Conservation (phyloP, 1,140 invertebrate genomes). For the Hesperophylax magnus region DNA sequence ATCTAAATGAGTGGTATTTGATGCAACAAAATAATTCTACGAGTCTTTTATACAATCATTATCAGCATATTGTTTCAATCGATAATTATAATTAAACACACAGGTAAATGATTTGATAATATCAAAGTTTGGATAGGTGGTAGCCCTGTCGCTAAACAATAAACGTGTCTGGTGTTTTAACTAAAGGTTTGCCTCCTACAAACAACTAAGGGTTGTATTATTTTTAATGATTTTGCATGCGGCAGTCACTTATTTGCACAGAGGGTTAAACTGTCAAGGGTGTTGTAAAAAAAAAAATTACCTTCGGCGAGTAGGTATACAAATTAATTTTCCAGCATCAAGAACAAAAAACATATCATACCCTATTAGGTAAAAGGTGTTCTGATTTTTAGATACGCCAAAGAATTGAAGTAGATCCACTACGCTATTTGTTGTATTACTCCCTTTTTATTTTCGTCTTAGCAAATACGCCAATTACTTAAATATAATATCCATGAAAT, state of each 20-base stretch:
- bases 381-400: no score
- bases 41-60: no score
- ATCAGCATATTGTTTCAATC: no score
- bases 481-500: no score
- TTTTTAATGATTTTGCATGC: constrained; percentile 24
- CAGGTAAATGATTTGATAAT: no score
- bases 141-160: not conserved
- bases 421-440: no score
- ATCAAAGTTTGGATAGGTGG: not conserved
- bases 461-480: no score
- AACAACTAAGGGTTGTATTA: not conserved
- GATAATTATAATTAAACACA: no score
- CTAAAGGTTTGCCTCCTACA: constrained; percentile 18
- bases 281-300: not conserved
- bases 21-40: no score
- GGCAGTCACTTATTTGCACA: not conserved
- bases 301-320: not conserved
- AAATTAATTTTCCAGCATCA: not conserved
- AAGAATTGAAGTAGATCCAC: no score
- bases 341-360: not conserved
- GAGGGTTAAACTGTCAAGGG: not conserved
- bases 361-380: not conserved
- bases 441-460: no score
- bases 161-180: constrained; percentile 24
- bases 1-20: no score